phyloP scores from a whole-genome alignment of 2,797 vertebrate species.

The Pitangus sulphuratus region DNA sequence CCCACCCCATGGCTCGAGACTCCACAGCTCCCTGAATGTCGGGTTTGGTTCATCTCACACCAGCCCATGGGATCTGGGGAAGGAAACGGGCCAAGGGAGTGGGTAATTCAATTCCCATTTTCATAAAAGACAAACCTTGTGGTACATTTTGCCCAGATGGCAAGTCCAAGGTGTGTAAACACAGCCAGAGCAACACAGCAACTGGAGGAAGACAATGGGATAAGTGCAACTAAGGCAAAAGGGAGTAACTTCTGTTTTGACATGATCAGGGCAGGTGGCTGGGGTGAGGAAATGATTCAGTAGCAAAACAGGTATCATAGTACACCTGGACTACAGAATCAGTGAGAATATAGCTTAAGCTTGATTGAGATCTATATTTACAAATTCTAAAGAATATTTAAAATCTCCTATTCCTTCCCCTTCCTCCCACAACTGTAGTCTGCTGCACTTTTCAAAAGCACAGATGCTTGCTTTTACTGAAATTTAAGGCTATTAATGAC shows the following conservation, averaged over 20 bases:
- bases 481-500: conserved; percentile 16
- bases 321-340: not conserved
- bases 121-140: not conserved
- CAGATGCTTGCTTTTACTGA: not conserved
- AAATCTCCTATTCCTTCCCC: not conserved
- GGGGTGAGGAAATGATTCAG: not conserved
- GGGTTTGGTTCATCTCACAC: not conserved
- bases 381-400: not conserved
- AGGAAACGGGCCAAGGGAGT: rapidly evolving
- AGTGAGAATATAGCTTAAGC: not conserved
- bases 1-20: not conserved
- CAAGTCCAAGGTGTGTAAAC: not conserved
- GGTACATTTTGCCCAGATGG: not conserved
- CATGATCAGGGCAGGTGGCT: not conserved
- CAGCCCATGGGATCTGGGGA: not conserved
- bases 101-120: not conserved
- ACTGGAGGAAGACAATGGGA: not conserved
- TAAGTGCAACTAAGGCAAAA: not conserved
- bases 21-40: not conserved
- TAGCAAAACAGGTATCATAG: not conserved
- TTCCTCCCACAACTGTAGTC: not conserved
- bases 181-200: not conserved
- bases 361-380: not conserved
- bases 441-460: conserved; percentile 1
- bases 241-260: not conserved